These are phyloP conservation scores for Paradoxurus hermaphroditus DNA, from an alignment of 2,113 vertebrate species.

Conservation along the genomic window DNA sequence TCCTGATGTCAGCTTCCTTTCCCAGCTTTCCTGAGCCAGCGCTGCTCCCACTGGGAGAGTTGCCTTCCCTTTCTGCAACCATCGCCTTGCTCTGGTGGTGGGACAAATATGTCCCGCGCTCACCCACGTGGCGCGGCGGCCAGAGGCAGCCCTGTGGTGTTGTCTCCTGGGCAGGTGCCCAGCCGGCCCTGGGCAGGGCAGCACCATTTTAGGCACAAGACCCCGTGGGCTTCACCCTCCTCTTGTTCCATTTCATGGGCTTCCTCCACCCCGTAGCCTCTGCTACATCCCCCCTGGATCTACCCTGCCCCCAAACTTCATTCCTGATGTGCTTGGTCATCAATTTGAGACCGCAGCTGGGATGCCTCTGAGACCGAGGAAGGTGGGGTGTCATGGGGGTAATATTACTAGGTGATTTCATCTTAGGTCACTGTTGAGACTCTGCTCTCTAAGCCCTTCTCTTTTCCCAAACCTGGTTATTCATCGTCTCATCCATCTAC, in stretches of 20 bases:
- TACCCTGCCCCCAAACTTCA: background rate
- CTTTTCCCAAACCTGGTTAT: background rate
- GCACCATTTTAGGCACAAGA: background rate
- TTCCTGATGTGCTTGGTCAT: background rate
- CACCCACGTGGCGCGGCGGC: background rate
- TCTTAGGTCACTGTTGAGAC: background rate
- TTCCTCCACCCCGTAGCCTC: background rate
- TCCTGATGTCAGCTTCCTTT: conserved; percentile 17
- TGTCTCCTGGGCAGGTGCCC: background rate
- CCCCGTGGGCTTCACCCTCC: background rate
- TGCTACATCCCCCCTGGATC: background rate
- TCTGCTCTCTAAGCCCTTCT: background rate
- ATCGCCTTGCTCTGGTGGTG: background rate
- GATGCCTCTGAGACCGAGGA: background rate
- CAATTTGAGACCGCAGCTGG: background rate
- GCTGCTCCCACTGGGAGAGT: background rate
- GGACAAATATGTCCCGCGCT: background rate
- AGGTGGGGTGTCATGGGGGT: background rate
- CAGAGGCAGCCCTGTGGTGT: background rate
- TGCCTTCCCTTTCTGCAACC: background rate
- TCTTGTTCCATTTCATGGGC: background rate
- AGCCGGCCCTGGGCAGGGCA: background rate
- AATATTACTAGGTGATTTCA: background rate
- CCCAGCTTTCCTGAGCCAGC: background rate
- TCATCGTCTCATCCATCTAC: background rate